Conservation (phyloP, 2,888 invertebrate genomes). For the Leptothorax acervorum region DNA sequence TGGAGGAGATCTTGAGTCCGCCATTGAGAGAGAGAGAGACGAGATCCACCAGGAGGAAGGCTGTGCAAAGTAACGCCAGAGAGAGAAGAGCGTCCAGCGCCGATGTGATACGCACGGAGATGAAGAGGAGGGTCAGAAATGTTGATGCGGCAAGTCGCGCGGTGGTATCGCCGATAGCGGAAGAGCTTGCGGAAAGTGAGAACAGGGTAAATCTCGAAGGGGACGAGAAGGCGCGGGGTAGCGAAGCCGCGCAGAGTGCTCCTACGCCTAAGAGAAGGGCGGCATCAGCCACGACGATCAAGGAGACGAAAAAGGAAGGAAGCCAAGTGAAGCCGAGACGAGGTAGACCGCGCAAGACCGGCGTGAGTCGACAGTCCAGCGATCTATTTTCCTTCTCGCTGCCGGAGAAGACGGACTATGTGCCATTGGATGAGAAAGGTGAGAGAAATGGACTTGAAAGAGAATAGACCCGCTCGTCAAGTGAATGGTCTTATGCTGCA, state of each 20-base stretch:
- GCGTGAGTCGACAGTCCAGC: slow-evolving; percentile 66
- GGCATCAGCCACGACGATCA: slow-evolving; percentile 53
- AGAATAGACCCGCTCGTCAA: not conserved
- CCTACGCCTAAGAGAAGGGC: slow-evolving; percentile 71
- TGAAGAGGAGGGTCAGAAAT: slow-evolving; percentile 71
- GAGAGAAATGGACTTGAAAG: slow-evolving; percentile 13
- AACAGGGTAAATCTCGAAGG: not conserved
- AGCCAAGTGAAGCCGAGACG: slow-evolving; percentile 58
- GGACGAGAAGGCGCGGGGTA: slow-evolving; percentile 39
- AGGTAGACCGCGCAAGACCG: slow-evolving; percentile 67
- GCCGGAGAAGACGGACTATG: slow-evolving; percentile 71
- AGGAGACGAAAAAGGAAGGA: slow-evolving; percentile 14
- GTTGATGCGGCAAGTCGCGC: slow-evolving; percentile 63
- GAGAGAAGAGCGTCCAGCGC: slow-evolving; percentile 79
- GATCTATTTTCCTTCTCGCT: slow-evolving; percentile 74
- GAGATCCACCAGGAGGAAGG: slow-evolving; percentile 44
- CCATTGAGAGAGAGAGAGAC: slow-evolving; percentile 58
- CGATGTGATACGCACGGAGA: slow-evolving; percentile 67
- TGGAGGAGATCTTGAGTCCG: slow-evolving; percentile 71
- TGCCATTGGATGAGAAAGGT: slow-evolving; percentile 69
- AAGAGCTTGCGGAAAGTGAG: slow-evolving; percentile 68
- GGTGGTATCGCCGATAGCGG: slow-evolving; percentile 68
- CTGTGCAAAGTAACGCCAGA: slow-evolving; percentile 39
- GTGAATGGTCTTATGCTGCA: slow-evolving; percentile 11
- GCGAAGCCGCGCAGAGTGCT: slow-evolving; percentile 22